phyloP scores from a whole-genome alignment of 2,797 vertebrate species.

The Manis pentadactyla region DNA sequence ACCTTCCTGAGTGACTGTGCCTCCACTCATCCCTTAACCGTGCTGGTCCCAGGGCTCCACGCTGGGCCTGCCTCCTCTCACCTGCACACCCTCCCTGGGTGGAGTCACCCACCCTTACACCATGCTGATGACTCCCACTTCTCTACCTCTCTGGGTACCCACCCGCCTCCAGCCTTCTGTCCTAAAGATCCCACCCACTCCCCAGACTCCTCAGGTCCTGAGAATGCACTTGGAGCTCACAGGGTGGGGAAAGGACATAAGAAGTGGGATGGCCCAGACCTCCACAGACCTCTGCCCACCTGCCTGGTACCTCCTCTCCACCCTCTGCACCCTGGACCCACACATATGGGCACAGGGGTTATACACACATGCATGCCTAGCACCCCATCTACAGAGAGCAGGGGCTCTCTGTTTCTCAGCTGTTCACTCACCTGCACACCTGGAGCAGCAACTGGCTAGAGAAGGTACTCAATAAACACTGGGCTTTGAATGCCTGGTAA shows the following conservation, averaged over 20 bases:
- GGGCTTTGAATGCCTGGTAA: background rate
- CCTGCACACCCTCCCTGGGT: background rate
- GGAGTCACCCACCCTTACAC: background rate
- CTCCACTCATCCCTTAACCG: background rate
- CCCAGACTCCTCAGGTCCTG: background rate
- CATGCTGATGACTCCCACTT: background rate
- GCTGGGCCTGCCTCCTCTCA: background rate
- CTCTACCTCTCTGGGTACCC: background rate
- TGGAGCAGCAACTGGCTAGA: background rate
- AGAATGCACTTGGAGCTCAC: fast-evolving
- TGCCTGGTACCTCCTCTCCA: background rate
- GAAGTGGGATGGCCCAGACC: too few species aligned
- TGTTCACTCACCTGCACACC: background rate
- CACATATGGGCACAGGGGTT: fast-evolving
- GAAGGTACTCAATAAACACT: background rate
- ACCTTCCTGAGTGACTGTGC: background rate
- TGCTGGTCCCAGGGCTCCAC: background rate
- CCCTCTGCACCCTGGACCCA: background rate
- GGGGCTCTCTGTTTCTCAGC: background rate
- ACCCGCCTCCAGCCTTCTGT: background rate
- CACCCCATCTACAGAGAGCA: background rate
- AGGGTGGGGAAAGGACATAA: background rate
- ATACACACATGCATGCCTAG: fast-evolving
- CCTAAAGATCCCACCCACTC: background rate
- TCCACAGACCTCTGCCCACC: background rate